Percentiles rank a stretch among this genome's conserved stretches.
phyloP scores from a whole-genome alignment of 2,888 invertebrate genomes.

The Tetranychus piercei region DNA sequence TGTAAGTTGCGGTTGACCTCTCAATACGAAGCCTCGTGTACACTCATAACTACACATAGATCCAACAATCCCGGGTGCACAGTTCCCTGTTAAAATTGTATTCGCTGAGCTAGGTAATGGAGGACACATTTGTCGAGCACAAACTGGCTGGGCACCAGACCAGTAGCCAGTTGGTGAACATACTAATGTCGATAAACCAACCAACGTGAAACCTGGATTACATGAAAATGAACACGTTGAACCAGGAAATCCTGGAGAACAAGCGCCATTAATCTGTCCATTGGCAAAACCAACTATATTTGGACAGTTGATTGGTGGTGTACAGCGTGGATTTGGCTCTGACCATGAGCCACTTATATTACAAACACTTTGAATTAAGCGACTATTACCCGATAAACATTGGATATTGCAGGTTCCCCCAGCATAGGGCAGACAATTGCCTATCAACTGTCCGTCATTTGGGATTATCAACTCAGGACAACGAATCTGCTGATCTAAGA shows the following conservation, averaged over 20 bases:
- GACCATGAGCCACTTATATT: slow-evolving; percentile 13
- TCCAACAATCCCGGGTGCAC: slow-evolving; percentile 1
- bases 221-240: slow-evolving; percentile 5
- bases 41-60: slow-evolving; percentile 6
- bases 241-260: neutral
- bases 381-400: neutral
- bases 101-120: neutral
- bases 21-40: neutral
- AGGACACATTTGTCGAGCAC: neutral
- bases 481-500: neutral
- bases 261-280: neutral
- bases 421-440: neutral
- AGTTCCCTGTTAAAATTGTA: neutral
- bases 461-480: neutral
- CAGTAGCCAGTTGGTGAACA: neutral
- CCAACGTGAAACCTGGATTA: neutral
- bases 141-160: neutral
- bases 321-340: neutral
- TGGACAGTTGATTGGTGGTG: neutral
- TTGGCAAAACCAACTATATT: neutral
- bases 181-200: neutral
- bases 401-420: neutral
- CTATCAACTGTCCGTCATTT: neutral
- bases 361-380: neutral
- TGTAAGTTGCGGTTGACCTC: neutral